phyloP scores from a whole-genome alignment of 2,797 vertebrate genomes.

The Hydrophis major region DNA sequence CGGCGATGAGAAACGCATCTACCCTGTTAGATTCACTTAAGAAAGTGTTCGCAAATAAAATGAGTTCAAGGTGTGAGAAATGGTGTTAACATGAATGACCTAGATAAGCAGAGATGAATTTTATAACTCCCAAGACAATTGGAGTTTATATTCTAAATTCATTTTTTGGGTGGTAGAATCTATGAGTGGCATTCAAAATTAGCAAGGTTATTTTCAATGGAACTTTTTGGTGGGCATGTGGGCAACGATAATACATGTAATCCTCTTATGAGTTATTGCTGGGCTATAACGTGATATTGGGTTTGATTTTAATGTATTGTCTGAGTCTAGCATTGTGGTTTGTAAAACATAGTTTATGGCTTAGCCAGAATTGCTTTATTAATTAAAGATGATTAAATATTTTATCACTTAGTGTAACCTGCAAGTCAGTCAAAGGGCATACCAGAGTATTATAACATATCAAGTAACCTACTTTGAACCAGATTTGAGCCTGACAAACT shows the following conservation, averaged over 20 bases:
- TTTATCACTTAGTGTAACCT: neutral
- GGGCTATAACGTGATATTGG: neutral
- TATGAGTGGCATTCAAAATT: neutral
- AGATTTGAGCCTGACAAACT: neutral
- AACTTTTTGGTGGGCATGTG: neutral
- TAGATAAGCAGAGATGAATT: neutral
- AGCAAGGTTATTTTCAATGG: neutral
- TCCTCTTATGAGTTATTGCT: neutral
- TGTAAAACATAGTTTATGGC: neutral
- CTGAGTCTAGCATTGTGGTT: neutral
- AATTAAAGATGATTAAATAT: neutral
- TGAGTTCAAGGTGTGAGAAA: neutral
- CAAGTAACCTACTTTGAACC: neutral
- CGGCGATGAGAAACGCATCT: neutral
- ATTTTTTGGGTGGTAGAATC: neutral
- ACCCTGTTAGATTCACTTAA: neutral
- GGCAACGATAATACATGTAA: neutral
- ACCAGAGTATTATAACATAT: neutral
- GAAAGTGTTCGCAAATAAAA: neutral
- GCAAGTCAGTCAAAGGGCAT: neutral
- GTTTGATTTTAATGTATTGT: neutral
- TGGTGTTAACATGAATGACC: neutral
- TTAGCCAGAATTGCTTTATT: neutral
- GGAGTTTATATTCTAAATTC: neutral
- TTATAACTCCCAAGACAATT: neutral